Base-by-base conservation (phyloP, 1,140 invertebrate genomes). In the Homarus americanus region DNA sequence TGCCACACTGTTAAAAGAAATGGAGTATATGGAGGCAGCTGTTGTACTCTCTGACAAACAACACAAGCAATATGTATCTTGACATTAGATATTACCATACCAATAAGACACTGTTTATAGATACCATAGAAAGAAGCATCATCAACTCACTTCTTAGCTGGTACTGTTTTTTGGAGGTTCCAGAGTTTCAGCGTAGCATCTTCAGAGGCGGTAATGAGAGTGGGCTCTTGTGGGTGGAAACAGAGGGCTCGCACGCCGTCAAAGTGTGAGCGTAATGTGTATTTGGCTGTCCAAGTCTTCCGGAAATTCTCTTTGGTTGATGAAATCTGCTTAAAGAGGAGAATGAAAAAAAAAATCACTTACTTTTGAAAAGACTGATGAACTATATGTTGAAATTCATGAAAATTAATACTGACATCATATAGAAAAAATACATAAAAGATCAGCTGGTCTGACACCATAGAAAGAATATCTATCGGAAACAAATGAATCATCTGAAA, bases 161-260 rank as follows among this genome's bases (percentile, higher is more conserved):
- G 97, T 92, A 98, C 97, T 92, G 98, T 99, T 95, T 99, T 99
- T 94, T 99, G 98, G 93, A 99, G 95, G 96, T 99, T 99, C 99
- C 99, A 99, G 92, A 99, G 95, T 95, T 99, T 99, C 0, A 99
- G 95, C 75, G 99, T 99, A 94, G 99, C 98, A 95, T 99, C 99
- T 95, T 99, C 99, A 80, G 98, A 99, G 9, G 98, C 99, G 20
- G 99, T 99, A 93, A 99, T 98, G 76, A 99, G 95, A 76, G 99
- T 98, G 69, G 99, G 97, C 94, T 99, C 99, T 83, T 97, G 97
- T 58, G 99, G 98, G 95, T 99, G 99, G 96, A 99, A 99, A 93
- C 98, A 98, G 87, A 99, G 95, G 85, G 98, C 97, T 93, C 98
- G 95, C 38, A 99, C 98, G 93, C 98, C 97, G 95, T 99, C 99